A percentile compares a stretch with the other conserved stretches of the same genome.
Conservation (phyloP, 2,113 vertebrate genomes). For the Oenanthe oenanthe region DNA sequence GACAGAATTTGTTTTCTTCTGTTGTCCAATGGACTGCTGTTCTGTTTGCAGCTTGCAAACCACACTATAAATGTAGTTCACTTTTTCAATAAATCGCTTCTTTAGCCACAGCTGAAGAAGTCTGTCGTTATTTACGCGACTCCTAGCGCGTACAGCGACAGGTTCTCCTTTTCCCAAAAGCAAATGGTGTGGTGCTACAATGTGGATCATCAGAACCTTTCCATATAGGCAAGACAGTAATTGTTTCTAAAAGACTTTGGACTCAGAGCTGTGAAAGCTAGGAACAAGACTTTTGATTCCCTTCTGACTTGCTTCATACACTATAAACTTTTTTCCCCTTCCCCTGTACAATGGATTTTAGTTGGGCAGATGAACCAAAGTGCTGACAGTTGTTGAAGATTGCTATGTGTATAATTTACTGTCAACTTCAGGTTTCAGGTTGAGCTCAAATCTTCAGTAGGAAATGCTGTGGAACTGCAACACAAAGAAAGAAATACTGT, state of each 20-base stretch:
- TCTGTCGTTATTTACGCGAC: no score
- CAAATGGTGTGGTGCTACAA: not conserved
- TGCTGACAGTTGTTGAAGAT: not conserved
- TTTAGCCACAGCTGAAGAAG: no score
- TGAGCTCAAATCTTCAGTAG: not conserved
- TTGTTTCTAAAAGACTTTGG: not conserved
- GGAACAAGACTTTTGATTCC: not conserved
- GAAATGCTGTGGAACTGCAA: not conserved
- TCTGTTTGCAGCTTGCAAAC: no score
- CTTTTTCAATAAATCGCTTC: no score
- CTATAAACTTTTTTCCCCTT: accelerated
- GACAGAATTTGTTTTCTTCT: no score
- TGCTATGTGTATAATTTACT: not conserved
- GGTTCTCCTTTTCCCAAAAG: not conserved
- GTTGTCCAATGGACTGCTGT: no score
- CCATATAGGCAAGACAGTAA: not conserved
- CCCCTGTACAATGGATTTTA: not conserved
- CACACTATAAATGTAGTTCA: no score
- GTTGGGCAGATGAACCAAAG: not conserved
- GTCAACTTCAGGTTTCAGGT: not conserved
- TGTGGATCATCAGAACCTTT: not conserved
- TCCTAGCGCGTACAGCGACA: no score
- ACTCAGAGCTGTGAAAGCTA: not conserved
- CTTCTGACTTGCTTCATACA: not conserved
- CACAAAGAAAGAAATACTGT: not conserved